These are phyloP conservation scores for Drosophila ustulata DNA, from an alignment of 2,888 invertebrate genomes.

Conservation along the genomic window DNA sequence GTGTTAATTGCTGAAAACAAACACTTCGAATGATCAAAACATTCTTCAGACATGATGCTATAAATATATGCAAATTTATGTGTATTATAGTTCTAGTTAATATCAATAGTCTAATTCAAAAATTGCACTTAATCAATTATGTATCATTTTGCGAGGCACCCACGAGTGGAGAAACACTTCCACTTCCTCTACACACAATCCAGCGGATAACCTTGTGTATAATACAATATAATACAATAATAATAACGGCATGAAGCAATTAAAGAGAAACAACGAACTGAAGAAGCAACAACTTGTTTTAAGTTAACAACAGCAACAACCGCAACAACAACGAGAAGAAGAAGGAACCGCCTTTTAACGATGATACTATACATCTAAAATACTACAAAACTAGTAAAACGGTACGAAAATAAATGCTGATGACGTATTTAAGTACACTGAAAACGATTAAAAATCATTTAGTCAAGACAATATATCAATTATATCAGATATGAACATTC, in stretches of 20 bases:
- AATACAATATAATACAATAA: conserved; percentile 55
- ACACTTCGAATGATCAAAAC: background rate
- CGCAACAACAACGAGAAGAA: conserved; percentile 17
- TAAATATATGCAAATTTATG: background rate
- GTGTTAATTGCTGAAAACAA: conserved; percentile 16
- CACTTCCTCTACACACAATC: conserved; percentile 68
- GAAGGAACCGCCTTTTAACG: conserved; percentile 53
- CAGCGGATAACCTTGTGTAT: conserved; percentile 62
- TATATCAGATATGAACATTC: conserved; percentile 22
- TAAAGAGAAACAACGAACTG: conserved; percentile 53
- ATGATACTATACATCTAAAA: conserved; percentile 22
- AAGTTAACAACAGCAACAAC: conserved; percentile 47
- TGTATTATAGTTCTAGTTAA: background rate
- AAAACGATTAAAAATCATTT: conserved; percentile 36
- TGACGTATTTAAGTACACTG: conserved; percentile 37
- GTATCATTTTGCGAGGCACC: conserved; percentile 30
- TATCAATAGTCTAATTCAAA: conserved; percentile 4
- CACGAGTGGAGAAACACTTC: conserved; percentile 42
- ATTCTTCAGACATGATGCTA: background rate
- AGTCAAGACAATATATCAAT: conserved; percentile 33
- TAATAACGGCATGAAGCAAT: conserved; percentile 74
- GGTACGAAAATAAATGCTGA: conserved; percentile 5
- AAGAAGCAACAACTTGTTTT: conserved; percentile 75
- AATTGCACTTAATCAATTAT: conserved; percentile 21
- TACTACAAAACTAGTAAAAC: conserved; percentile 29